Base-by-base conservation (phyloP, 2,797 vertebrate species). In the Rousettus madagascariensis region DNA sequence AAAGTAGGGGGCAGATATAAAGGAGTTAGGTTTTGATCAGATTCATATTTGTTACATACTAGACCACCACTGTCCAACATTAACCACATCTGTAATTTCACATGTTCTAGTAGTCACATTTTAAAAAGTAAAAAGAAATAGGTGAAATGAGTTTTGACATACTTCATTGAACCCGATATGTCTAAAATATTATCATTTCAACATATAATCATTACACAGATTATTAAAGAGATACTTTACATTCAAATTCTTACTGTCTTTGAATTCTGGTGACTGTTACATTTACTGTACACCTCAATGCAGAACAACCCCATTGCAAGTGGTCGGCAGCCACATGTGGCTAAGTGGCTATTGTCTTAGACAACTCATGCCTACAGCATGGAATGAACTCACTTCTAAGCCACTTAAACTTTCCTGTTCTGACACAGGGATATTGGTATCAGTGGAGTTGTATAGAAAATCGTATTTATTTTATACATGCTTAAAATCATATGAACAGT, bases 131-230 rank as follows among this genome's bases (percentile, higher is more conserved):
- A 61, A 82, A 93, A 84, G 38, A 72, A 90, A 22, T 0, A 84
- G 22, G 6, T 74, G 38, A 88, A 82, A 59, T 92, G 19, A 92
- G 78, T 61, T 72, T 83, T 86, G 68, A 30, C 82, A 57, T 57
- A 51, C n/a, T 86, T 83, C 36, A 13, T 38, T 79, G 33, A 95
- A 85, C 51, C 9, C 26, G 68, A n/a, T 51, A 84, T 19, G 8
- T 55, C 22, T 28, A 28, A 84, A 83, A 83, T 74, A 79, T 28
- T 65, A 63, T 33, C 13, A 69, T 53, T 66, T 92, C 9, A 55
- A 75, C 0, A 24, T 33, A 17, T 55, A 49, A 86, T 53, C 0
- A 22, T 33, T 85, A 69, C 19, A 46, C 3, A 77, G 69, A 69
- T 41, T 33, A 93, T 17, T 80, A 33, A 53, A 57, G 77, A 63